phyloP scores from a whole-genome alignment of 2,797 vertebrate genomes.

The Lagodon rhomboides region DNA sequence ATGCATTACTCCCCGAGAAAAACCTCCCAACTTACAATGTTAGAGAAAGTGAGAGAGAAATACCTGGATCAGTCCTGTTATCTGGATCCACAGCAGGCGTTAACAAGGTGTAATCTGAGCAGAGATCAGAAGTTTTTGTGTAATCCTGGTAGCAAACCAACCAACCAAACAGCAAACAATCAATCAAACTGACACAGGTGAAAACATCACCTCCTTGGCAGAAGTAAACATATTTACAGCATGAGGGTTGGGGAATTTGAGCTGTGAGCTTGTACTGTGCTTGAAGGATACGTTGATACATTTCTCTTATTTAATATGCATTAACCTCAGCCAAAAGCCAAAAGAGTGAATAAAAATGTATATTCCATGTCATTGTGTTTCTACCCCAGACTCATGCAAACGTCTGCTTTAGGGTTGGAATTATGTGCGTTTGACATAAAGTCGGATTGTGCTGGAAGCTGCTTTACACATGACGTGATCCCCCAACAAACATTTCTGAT shows the following conservation, averaged over 20 bases:
- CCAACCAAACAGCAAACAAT: too few species aligned
- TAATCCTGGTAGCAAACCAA: too few species aligned
- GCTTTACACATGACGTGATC: constrained; percentile 56
- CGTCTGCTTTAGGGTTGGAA: constrained; percentile 24
- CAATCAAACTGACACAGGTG: too few species aligned
- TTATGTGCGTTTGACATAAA: constrained; percentile 58
- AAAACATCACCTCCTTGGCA: too few species aligned
- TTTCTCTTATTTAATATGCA: constrained; percentile 7
- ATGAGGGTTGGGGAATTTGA: neutral
- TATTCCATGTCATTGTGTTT: constrained; percentile 20
- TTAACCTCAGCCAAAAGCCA: neutral
- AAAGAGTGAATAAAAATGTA: constrained; percentile 14
- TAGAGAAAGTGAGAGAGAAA: too few species aligned
- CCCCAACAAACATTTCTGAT: constrained; percentile 52
- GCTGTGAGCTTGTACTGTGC: neutral
- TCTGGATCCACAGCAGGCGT: too few species aligned
- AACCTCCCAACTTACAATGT: too few species aligned
- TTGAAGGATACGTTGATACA: neutral
- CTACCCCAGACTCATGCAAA: constrained; percentile 28
- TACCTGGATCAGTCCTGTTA: too few species aligned
- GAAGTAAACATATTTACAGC: too few species aligned
- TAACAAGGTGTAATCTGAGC: too few species aligned
- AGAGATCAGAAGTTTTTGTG: too few species aligned
- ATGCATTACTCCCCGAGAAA: too few species aligned
- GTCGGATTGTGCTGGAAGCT: constrained; percentile 59